phyloP scores from a whole-genome alignment of 1,140 invertebrate genomes.

The Dicyema japonicum region DNA sequence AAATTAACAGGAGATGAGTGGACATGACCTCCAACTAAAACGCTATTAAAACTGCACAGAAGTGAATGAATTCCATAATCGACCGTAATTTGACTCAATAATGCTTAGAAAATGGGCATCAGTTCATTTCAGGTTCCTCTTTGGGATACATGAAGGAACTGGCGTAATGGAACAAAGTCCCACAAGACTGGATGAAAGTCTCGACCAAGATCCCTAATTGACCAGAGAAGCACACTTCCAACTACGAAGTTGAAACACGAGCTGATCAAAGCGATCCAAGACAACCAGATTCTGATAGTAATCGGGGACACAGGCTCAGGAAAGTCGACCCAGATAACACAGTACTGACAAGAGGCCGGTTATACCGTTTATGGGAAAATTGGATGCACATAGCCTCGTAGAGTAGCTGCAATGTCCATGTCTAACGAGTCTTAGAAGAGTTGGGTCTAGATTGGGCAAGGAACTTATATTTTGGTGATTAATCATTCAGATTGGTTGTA shows the following conservation, averaged over 20 bases:
- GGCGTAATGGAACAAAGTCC: too few species aligned
- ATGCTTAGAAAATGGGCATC: too few species aligned
- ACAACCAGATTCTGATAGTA: conserved; percentile 89
- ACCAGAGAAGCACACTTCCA: conserved; percentile 63
- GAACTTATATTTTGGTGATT: too few species aligned
- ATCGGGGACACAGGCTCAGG: conserved; percentile 93
- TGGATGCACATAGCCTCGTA: conserved; percentile 72
- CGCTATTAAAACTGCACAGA: conserved; percentile 17
- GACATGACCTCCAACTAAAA: conserved; percentile 9
- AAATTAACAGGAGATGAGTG: conserved; percentile 28
- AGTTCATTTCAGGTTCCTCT: conserved; percentile 31
- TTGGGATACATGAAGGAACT: too few species aligned
- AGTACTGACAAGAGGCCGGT: conserved; percentile 72
- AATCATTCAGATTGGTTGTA: conserved; percentile 43
- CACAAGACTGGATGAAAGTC: conserved; percentile 72
- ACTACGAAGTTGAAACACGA: conserved; percentile 80
- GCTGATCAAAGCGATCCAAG: conserved; percentile 62
- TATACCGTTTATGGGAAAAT: conserved; percentile 66
- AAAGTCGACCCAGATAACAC: conserved; percentile 95
- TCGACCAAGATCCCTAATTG: too few species aligned
- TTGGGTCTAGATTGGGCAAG: conserved; percentile 78
- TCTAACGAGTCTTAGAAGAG: conserved; percentile 91
- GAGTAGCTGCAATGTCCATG: conserved; percentile 89
- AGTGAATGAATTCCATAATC: conserved; percentile 11
- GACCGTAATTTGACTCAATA: too few species aligned